These are phyloP conservation scores for Suillia variegata DNA, from an alignment of 2,888 invertebrate species.

Conservation along the genomic window DNA sequence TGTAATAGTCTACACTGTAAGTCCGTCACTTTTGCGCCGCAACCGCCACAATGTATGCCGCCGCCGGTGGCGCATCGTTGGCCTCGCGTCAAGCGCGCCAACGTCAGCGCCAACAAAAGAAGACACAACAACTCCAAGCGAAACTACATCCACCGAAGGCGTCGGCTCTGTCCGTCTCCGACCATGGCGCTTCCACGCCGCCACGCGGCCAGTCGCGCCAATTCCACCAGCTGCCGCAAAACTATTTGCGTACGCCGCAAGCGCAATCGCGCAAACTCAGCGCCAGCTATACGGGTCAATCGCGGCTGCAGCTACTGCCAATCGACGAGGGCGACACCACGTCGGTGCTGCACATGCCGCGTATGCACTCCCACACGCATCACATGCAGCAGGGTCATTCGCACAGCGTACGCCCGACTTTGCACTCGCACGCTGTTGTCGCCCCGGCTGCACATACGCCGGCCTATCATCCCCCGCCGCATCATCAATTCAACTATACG, in stretches of 20 bases:
- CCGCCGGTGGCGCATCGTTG: constrained; percentile 85
- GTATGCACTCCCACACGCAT: constrained; percentile 47
- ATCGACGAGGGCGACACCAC: constrained; percentile 59
- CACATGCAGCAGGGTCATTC: constrained; percentile 39
- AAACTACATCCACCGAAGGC: constrained; percentile 63
- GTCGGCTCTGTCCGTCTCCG: constrained; percentile 46
- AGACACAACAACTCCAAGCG: constrained; percentile 62
- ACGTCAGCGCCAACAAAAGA: constrained; percentile 65
- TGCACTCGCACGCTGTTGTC: constrained; percentile 15
- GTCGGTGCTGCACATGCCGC: constrained; percentile 51
- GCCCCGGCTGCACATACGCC: constrained; percentile 21
- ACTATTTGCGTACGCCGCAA: constrained; percentile 60
- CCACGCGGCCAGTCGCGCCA: constrained; percentile 61
- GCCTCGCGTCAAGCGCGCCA: constrained; percentile 81
- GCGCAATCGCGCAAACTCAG: constrained; percentile 58
- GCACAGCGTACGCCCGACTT: no score
- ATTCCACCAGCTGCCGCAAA: constrained; percentile 65
- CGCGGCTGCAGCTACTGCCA: constrained; percentile 60
- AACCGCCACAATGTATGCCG: constrained; percentile 75
- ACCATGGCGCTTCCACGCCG: constrained; percentile 54
- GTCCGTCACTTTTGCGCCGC: neutral
- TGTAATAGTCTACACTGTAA: constrained; percentile 1
- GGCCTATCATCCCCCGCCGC: constrained; percentile 31
- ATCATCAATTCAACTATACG: constrained; percentile 35
- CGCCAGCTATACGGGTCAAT: constrained; percentile 59